phyloP scores from a whole-genome alignment of 2,888 invertebrate genomes.

The Eupelmus urozonus region DNA sequence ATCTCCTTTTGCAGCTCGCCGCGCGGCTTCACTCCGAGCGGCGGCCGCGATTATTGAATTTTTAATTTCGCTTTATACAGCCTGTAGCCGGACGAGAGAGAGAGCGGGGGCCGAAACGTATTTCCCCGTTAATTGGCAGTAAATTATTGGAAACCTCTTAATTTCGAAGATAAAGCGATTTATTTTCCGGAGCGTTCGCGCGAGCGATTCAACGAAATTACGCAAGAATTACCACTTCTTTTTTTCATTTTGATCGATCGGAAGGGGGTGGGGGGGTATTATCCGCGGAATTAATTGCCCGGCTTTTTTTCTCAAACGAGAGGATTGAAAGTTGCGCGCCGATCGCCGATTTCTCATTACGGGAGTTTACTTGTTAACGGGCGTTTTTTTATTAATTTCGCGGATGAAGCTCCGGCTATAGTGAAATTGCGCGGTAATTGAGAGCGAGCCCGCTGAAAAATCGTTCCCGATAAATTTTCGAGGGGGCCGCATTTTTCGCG shows the following conservation, averaged over 20 bases:
- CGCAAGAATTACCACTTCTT: not conserved
- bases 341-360: too few relatives aligned
- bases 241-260: too few relatives aligned
- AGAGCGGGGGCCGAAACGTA: not conserved
- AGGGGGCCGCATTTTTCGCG: too few relatives aligned
- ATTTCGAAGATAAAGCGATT: conserved; percentile 41
- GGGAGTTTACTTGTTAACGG: too few relatives aligned
- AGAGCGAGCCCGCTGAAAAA: too few relatives aligned
- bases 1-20: conserved; percentile 41
- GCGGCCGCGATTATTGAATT: conserved; percentile 52
- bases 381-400: too few relatives aligned
- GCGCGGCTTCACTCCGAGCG: conserved; percentile 44
- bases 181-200: not conserved
- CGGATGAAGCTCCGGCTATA: too few relatives aligned
- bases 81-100: too few relatives aligned
- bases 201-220: not conserved
- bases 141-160: conserved; percentile 54
- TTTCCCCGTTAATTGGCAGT: conserved; percentile 41
- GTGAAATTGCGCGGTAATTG: too few relatives aligned
- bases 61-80: conserved; percentile 42
- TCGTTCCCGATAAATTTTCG: too few relatives aligned
- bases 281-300: not conserved
- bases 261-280: not conserved
- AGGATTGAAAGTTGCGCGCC: too few relatives aligned
- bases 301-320: not conserved